Evolutionary conservation across 2,113 vertebrate genomes (phyloP).

Genomic region (Gopherus flavomarginatus): DNA sequence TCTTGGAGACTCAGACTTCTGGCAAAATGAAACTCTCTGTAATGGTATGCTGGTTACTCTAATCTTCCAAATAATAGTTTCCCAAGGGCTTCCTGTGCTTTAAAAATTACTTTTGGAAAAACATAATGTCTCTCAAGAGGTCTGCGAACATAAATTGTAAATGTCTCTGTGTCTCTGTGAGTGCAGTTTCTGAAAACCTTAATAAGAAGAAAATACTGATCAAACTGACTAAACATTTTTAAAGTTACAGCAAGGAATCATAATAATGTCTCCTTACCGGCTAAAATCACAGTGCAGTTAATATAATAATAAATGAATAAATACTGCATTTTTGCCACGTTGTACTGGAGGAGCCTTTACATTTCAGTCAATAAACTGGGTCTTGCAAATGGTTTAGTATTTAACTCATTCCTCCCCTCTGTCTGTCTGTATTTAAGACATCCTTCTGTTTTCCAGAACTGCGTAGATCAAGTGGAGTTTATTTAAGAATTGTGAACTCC

Average conservation of each 20-base stretch:
- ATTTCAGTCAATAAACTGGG: background rate
- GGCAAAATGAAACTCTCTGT: background rate
- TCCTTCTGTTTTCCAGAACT: background rate
- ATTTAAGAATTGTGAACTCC: background rate
- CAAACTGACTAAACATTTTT: background rate
- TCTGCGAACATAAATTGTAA: constrained; percentile 30
- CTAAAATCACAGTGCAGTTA: background rate
- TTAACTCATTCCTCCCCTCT: background rate
- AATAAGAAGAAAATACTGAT: background rate
- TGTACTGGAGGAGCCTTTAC: background rate
- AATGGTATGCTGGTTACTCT: background rate
- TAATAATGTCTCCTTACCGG: background rate
- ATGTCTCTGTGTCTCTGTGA: background rate
- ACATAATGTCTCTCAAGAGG: background rate
- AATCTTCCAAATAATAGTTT: constrained; percentile 38
- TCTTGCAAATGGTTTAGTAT: background rate
- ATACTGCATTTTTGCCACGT: background rate
- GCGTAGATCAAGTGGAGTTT: accelerated
- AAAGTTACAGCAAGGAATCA: background rate
- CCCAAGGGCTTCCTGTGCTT: background rate
- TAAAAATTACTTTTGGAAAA: background rate
- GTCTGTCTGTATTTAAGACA: background rate
- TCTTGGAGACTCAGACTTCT: background rate
- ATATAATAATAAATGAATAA: background rate
- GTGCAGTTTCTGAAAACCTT: constrained; percentile 25